Percentiles rank a stretch among this genome's conserved stretches.
Evolutionary conservation across 1,140 invertebrate genomes (phyloP).

Genomic region (Polyergus mexicanus): DNA sequence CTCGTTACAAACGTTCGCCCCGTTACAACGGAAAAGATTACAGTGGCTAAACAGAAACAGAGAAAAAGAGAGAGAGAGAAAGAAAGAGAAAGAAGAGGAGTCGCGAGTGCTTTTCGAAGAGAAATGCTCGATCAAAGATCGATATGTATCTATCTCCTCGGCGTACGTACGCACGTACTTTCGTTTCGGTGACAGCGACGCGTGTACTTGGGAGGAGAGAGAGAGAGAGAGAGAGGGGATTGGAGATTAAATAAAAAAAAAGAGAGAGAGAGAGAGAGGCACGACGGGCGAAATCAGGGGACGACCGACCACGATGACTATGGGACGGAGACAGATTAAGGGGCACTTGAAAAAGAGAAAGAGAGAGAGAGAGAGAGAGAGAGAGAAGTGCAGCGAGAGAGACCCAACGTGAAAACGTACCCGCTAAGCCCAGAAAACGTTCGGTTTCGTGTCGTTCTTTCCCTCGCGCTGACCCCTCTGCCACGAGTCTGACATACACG

Average conservation of each 20-base stretch:
- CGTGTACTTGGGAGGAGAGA: neutral
- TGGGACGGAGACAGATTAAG: neutral
- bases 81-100: neutral
- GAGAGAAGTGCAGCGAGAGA: slow-evolving; percentile 38
- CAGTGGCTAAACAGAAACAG: slow-evolving; percentile 22
- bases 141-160: slow-evolving; percentile 19
- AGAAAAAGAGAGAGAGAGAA: neutral
- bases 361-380: neutral
- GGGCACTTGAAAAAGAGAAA: neutral
- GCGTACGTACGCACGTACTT: slow-evolving; percentile 33
- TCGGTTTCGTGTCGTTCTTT: slow-evolving; percentile 81
- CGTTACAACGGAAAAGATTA: slow-evolving; percentile 39
- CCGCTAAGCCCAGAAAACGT: slow-evolving; percentile 82
- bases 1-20: slow-evolving; percentile 57
- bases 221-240: neutral
- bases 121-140: slow-evolving; percentile 53
- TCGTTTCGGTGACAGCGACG: slow-evolving; percentile 41
- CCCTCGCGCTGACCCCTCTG: slow-evolving; percentile 84
- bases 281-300: slow-evolving; percentile 43
- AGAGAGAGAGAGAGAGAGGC: slow-evolving; percentile 56
- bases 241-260: slow-evolving; percentile 20
- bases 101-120: slow-evolving; percentile 22
- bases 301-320: neutral
- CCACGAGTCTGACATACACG: slow-evolving; percentile 84
- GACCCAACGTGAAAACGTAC: slow-evolving; percentile 79